phyloP scores from a whole-genome alignment of 2,113 vertebrate species.

The Sisor rabdophorus region DNA sequence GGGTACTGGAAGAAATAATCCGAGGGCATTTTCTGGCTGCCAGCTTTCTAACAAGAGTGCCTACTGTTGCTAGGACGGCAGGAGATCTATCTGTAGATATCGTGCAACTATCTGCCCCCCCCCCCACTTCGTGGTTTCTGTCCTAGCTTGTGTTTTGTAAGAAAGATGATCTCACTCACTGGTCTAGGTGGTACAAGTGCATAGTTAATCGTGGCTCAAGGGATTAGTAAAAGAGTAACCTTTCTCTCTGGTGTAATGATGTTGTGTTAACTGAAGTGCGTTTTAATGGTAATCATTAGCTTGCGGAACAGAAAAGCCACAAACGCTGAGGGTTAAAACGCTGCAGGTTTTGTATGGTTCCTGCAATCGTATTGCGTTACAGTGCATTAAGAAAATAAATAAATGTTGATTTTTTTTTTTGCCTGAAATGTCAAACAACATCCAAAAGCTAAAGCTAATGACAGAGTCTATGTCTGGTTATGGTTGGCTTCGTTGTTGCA shows the following conservation, averaged over 20 bases:
- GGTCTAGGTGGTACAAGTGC: neutral
- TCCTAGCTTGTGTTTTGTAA: neutral
- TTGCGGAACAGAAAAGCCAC: neutral
- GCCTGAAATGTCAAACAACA: neutral
- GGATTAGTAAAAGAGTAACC: conserved; percentile 26
- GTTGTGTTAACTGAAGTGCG: conserved; percentile 28
- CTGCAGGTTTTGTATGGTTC: neutral
- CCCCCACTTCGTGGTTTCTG: too few species aligned
- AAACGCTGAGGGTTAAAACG: neutral
- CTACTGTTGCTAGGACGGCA: conserved; percentile 33
- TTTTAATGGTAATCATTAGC: conserved; percentile 20
- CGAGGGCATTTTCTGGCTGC: conserved; percentile 24
- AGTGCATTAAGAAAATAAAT: neutral
- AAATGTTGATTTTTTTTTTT: neutral
- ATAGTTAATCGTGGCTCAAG: neutral
- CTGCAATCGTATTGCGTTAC: neutral
- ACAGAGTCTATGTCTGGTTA: neutral
- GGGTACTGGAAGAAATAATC: conserved; percentile 6
- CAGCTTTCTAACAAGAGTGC: conserved; percentile 6
- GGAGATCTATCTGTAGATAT: neutral
- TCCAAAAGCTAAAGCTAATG: conserved; percentile 2
- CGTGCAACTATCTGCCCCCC: neutral
- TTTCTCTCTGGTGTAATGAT: conserved; percentile 1
- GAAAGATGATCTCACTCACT: neutral
- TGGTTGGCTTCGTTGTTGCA: neutral